Evolutionary conservation across 2,888 invertebrate species (phyloP).

Genomic region (Eumacrocentrus americanus): DNA sequence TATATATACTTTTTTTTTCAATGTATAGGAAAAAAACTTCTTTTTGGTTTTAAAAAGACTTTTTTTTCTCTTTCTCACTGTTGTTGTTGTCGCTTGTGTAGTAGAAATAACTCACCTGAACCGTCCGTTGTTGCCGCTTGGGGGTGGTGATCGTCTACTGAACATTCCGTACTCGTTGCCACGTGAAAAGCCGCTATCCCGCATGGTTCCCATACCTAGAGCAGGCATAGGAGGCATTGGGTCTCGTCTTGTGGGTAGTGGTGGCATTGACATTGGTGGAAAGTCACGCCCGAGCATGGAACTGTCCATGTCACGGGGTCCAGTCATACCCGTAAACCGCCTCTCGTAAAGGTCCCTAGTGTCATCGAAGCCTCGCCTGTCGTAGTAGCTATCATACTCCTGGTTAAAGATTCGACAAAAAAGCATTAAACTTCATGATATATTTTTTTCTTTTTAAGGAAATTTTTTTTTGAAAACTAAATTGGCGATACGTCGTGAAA

Average conservation of each 20-base stretch:
- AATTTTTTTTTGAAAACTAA: too few relatives aligned
- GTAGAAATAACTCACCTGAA: conserved; percentile 55
- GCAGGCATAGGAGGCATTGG: conserved; percentile 80
- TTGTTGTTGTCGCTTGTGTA: neutral
- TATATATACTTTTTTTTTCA: neutral
- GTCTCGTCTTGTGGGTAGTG: conserved; percentile 73
- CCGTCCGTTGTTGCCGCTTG: conserved; percentile 59
- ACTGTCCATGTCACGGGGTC: conserved; percentile 63
- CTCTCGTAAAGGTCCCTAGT: conserved; percentile 82
- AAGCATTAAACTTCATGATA: too few relatives aligned
- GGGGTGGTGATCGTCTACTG: conserved; percentile 80
- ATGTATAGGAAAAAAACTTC: neutral
- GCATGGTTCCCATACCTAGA: conserved; percentile 73
- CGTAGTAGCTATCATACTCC: conserved; percentile 81
- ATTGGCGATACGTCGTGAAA: too few relatives aligned
- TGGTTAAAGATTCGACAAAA: conserved; percentile 59
- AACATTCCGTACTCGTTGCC: conserved; percentile 78
- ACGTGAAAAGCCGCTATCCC: conserved; percentile 68
- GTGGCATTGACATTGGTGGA: conserved; percentile 68
- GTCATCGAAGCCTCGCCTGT: conserved; percentile 76
- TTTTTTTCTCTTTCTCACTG: neutral
- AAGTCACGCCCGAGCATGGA: conserved; percentile 68
- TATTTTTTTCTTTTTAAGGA: too few relatives aligned
- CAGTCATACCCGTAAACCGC: conserved; percentile 72
- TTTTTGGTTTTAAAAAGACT: neutral